These are phyloP conservation scores for Nothobranchius kuhntae DNA, from an alignment of 2,113 vertebrate species.

Conservation along the genomic window DNA sequence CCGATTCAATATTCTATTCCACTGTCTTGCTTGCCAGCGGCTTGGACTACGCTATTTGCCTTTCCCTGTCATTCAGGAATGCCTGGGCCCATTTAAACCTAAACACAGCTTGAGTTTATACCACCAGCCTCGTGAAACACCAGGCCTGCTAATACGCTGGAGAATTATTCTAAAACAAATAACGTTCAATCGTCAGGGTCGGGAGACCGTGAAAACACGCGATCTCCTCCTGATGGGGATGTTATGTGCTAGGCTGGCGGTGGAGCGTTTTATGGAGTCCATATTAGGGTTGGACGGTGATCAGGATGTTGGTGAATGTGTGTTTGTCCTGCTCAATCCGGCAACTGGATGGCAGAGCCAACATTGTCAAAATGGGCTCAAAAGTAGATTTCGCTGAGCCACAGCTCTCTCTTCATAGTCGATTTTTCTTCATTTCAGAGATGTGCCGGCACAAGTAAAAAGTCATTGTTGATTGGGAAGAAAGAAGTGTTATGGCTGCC, in stretches of 20 bases:
- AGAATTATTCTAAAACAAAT: slow-evolving; percentile 70
- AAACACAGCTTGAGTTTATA: slow-evolving; percentile 71
- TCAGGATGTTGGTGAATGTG: slow-evolving; percentile 65
- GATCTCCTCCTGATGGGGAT: slow-evolving; percentile 41
- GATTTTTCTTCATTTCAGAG: slow-evolving; percentile 49
- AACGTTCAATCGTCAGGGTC: slow-evolving; percentile 65
- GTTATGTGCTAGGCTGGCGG: slow-evolving; percentile 49
- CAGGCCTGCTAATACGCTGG: slow-evolving; percentile 56
- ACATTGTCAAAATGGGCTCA: slow-evolving; percentile 36
- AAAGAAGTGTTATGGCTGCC: slow-evolving; percentile 25
- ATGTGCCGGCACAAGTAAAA: slow-evolving; percentile 51
- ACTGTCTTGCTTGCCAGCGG: slow-evolving; percentile 50
- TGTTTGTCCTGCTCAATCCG: slow-evolving; percentile 55
- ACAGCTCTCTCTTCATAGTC: slow-evolving; percentile 39
- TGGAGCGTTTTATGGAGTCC: slow-evolving; percentile 56
- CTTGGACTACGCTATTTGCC: slow-evolving; percentile 65
- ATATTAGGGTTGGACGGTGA: slow-evolving; percentile 64
- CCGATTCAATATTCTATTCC: slow-evolving; percentile 67
- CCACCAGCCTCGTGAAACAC: slow-evolving; percentile 51
- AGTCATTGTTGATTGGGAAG: slow-evolving; percentile 48
- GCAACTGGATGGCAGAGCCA: slow-evolving; percentile 40
- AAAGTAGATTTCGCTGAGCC: slow-evolving; percentile 55
- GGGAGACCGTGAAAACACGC: slow-evolving; percentile 63
- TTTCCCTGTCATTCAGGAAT: slow-evolving; percentile 63
- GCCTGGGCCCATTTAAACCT: slow-evolving; percentile 56